These are phyloP conservation scores for Petrocephalus microphthalmus DNA, from an alignment of 2,113 vertebrate species.

Conservation along the genomic window DNA sequence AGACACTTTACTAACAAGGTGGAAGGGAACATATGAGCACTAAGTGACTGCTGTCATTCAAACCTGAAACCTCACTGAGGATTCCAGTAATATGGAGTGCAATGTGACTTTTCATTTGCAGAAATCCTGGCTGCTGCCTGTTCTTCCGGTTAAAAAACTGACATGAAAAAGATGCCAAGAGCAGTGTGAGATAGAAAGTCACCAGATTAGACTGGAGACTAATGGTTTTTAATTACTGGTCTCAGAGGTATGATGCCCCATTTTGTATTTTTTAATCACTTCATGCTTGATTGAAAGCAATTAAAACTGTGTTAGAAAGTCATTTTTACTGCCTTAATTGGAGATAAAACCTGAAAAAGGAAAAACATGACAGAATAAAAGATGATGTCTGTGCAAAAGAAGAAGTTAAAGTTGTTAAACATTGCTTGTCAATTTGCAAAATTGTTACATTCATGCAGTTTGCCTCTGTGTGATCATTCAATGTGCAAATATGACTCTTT, in stretches of 20 bases:
- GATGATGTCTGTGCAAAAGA: too few species aligned
- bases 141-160: constrained; percentile 6
- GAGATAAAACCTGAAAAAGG: not conserved
- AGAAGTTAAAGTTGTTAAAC: too few species aligned
- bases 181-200: constrained; percentile 10
- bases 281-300: constrained; percentile 27
- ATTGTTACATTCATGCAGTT: not conserved
- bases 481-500: not conserved
- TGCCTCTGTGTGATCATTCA: not conserved
- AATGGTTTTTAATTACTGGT: constrained; percentile 19
- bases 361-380: too few species aligned
- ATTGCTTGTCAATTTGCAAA: too few species aligned
- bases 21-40: not conserved
- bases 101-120: not conserved
- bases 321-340: constrained; percentile 8
- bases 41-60: not conserved
- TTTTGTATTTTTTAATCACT: constrained; percentile 19
- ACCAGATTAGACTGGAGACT: not conserved
- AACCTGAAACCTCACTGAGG: not conserved
- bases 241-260: constrained; percentile 8
- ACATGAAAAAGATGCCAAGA: constrained; percentile 8
- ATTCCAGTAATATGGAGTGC: not conserved
- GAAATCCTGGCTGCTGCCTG: not conserved
- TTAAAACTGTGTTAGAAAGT: constrained; percentile 20
- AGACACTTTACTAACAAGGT: not conserved